Conservation (phyloP, 1,140 invertebrate genomes). For the Conus betulinus region DNA sequence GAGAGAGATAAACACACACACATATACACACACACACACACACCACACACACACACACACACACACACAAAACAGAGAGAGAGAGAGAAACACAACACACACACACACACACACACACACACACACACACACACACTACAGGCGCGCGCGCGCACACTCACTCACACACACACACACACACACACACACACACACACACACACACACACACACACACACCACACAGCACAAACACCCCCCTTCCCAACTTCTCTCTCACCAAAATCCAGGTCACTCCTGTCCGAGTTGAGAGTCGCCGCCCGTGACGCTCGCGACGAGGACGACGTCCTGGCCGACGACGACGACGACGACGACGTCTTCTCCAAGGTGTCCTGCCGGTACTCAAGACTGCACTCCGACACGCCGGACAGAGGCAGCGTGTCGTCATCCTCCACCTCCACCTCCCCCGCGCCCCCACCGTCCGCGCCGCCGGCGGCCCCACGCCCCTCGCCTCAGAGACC, state of each 20-base stretch:
- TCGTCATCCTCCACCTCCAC: background rate
- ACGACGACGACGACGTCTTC: background rate
- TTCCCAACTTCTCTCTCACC: slow-evolving; percentile 6
- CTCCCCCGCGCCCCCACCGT: background rate
- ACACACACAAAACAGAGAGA: no score
- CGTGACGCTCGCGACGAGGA: background rate
- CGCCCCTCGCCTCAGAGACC: background rate
- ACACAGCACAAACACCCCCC: background rate
- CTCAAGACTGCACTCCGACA: slow-evolving; percentile 1
- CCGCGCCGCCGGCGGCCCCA: background rate
- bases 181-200: background rate
- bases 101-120: background rate
- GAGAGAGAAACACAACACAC: no score
- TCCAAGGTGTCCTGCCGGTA: slow-evolving; percentile 13
- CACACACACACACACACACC: background rate
- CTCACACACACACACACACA: background rate
- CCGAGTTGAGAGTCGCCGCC: background rate
- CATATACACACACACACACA: background rate
- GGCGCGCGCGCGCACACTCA: background rate
- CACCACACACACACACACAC: background rate
- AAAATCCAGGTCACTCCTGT: slow-evolving; percentile 20
- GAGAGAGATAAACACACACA: background rate
- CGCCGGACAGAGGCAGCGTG: slow-evolving; percentile 8
- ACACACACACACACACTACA: background rate
- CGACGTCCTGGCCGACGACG: background rate